A percentile compares a stretch with the other conserved stretches of the same genome.
These are phyloP conservation scores for Campoplex capitator DNA, from an alignment of 2,888 invertebrate genomes.

Conservation along the genomic window DNA sequence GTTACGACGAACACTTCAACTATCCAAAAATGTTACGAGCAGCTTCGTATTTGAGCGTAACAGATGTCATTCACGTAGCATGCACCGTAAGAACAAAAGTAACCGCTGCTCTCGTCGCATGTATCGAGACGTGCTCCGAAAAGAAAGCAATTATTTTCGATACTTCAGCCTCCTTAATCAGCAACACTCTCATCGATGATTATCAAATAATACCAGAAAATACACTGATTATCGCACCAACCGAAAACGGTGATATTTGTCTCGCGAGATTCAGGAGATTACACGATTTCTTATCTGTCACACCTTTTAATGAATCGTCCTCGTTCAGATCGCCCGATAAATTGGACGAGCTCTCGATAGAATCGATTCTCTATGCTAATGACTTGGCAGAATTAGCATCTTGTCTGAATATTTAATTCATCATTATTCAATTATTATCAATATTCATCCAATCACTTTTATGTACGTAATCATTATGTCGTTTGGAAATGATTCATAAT, in stretches of 20 bases:
- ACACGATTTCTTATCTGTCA: conserved; percentile 34
- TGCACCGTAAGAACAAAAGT: conserved; percentile 41
- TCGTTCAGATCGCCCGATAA: conserved; percentile 10
- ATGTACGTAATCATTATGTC: too few relatives aligned
- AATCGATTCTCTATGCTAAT: conserved; percentile 31
- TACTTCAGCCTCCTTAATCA: conserved; percentile 94
- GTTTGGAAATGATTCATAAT: background rate
- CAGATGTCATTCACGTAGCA: conserved; percentile 92
- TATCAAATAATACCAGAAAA: conserved; percentile 91
- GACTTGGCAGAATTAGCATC: conserved; percentile 50
- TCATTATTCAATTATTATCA: background rate
- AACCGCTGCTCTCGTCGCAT: conserved; percentile 88
- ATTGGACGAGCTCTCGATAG: conserved; percentile 26
- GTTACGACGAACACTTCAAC: conserved; percentile 96
- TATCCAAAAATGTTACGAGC: conserved; percentile 97
- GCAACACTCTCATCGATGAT: conserved; percentile 89
- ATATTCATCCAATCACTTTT: background rate
- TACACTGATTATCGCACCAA: conserved; percentile 96
- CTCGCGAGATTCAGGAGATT: conserved; percentile 41
- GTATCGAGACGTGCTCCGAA: conserved; percentile 93
- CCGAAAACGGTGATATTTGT: conserved; percentile 95
- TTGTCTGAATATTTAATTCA: conserved; percentile 40
- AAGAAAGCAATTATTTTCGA: conserved; percentile 93
- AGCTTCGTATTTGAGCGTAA: conserved; percentile 92
- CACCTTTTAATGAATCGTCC: background rate